Evolutionary conservation across 2,113 vertebrate species (phyloP).

Genomic region (Mystacornis crossleyi): DNA sequence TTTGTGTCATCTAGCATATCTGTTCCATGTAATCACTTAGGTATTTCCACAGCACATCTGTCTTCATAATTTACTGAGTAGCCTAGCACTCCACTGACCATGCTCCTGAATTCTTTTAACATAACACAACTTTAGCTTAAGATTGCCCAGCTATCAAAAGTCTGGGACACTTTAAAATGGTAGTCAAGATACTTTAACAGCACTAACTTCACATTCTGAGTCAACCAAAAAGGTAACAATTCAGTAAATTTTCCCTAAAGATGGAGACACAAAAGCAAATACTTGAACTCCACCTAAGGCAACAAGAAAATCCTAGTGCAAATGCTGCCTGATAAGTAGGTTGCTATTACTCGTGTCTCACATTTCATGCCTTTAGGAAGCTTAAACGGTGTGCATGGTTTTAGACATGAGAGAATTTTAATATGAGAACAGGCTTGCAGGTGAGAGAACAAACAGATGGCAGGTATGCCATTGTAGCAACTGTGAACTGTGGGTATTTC

Average conservation of each 20-base stretch:
- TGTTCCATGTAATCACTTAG: background rate
- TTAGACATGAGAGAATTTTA: constrained; percentile 3
- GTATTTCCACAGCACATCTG: background rate
- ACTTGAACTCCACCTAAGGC: background rate
- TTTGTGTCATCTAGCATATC: background rate
- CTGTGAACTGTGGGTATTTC: background rate
- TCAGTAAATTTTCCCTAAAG: background rate
- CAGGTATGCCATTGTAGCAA: background rate
- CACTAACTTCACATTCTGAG: background rate
- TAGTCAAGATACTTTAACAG: background rate
- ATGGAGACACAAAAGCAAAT: background rate
- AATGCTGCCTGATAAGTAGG: background rate
- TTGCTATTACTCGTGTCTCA: background rate
- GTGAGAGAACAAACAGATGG: background rate
- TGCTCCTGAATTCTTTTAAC: background rate
- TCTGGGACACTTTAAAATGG: background rate
- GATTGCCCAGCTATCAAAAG: background rate
- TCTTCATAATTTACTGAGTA: background rate
- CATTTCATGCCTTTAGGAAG: background rate
- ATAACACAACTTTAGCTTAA: background rate
- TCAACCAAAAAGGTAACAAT: background rate
- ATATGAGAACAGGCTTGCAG: constrained; percentile 30
- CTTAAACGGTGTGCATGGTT: background rate
- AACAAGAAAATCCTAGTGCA: background rate
- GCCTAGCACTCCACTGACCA: background rate